Evolutionary conservation across 1,140 invertebrate genomes (phyloP), one percentile per base, ranked within the genome.

Genomic region (Brachionus sp.): DNA sequence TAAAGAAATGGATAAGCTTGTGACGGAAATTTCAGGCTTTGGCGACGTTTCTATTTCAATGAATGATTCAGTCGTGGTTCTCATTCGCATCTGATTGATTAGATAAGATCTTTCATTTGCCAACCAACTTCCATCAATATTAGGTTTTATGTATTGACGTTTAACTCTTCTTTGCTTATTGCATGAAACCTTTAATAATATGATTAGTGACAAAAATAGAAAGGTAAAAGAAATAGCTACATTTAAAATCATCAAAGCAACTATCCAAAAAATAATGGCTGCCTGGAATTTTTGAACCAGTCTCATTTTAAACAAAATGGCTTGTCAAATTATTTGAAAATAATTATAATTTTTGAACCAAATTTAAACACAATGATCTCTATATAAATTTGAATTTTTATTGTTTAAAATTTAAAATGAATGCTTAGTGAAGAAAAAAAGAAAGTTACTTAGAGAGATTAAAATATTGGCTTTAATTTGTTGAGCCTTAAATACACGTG

Each of bases 111-210:
- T 39, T 46, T 75, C 70, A 46, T 75, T 75, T 46, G 70, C 70
- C 42, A 75, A 33, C 70, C 70, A 75, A n/a, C 70, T 75, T 29
- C 70, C 70, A 33, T 75, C 70, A 46, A 75, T 75, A 46, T 16
- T 46, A 25, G 70, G 70, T 75, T 75, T 75, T 13, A 75, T 25
- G 25, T 75, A 75, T 29, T 75, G 70, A 3, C 70, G 37, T 19
- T 75, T 75, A n/a, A 75, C 25, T 75, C 35, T 70, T 16, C 16
- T 16, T 70, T 19, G 33, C 9, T n/a, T 70, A 9, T 39, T 19
- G 37, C 66, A 70, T 42, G 66, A 39, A 37, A 70, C 35, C 66
- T 70, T 57, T 57, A 19, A 19, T 57, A 7, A 57, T 9, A 7
- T 57, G 6, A 25, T 23, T 19, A 3, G 29, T 29, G 1, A 29